Percentiles rank a stretch among this genome's conserved stretches.
Conservation (phyloP, 2,797 vertebrate species). For the Sebastes steindachneri region DNA sequence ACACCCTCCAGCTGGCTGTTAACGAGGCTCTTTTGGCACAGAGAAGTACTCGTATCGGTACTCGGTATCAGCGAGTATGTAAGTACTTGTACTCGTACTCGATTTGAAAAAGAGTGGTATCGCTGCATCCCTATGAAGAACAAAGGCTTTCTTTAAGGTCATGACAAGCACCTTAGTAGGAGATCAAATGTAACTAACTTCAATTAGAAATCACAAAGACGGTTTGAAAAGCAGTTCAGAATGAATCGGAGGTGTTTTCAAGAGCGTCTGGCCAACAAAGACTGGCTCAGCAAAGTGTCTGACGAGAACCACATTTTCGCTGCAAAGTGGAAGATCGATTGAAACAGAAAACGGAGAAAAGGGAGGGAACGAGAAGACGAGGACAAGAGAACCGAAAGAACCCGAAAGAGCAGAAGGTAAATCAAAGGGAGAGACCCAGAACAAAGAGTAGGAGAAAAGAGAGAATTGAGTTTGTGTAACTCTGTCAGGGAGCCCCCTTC, state of each 20-base stretch:
- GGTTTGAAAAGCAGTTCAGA: conserved; percentile 29
- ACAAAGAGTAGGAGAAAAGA: conserved; percentile 55
- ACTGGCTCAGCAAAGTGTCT: conserved; percentile 63
- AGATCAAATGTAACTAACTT: neutral
- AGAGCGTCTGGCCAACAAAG: conserved; percentile 51
- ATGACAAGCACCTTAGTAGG: neutral
- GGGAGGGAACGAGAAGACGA: neutral
- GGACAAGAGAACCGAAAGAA: conserved; percentile 30
- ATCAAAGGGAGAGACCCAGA: conserved; percentile 26
- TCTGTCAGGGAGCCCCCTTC: conserved; percentile 75
- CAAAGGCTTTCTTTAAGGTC: neutral
- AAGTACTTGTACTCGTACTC: too few species aligned
- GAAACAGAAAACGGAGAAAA: conserved; percentile 30
- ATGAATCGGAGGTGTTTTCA: conserved; percentile 46
- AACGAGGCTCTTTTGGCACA: fast-evolving
- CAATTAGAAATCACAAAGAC: conserved; percentile 8
- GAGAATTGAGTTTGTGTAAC: conserved; percentile 63
- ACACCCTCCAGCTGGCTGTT: too few species aligned
- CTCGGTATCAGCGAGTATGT: too few species aligned
- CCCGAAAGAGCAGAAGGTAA: conserved; percentile 36
- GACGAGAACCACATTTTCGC: conserved; percentile 73
- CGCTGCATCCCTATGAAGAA: neutral
- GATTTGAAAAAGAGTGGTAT: too few species aligned
- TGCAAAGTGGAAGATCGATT: conserved; percentile 59
- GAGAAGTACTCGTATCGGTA: too few species aligned